phyloP scores from a whole-genome alignment of 2,888 invertebrate species.

The Polylopha cassiicola region DNA sequence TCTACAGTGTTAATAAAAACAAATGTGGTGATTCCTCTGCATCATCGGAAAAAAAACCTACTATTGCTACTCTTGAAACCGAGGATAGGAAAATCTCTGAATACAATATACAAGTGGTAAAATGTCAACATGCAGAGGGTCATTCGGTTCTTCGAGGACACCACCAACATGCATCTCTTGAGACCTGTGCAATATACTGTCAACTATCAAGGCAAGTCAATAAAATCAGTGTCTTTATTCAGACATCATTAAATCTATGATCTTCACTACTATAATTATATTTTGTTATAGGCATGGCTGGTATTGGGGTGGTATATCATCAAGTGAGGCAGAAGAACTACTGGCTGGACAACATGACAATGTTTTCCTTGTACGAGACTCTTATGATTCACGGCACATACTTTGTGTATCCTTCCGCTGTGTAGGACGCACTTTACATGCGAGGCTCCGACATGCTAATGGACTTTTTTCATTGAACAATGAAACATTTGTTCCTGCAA shows the following conservation, averaged over 20 bases:
- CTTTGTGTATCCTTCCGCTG: constrained; percentile 84
- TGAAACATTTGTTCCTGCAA: constrained; percentile 74
- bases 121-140: constrained; percentile 65
- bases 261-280: not conserved
- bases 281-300: constrained; percentile 71
- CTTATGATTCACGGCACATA: constrained; percentile 82
- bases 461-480: constrained; percentile 80
- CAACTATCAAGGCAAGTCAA: constrained; percentile 64
- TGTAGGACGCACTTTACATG: constrained; percentile 82
- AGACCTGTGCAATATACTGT: constrained; percentile 70
- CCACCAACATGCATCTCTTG: constrained; percentile 62
- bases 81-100: constrained; percentile 50
- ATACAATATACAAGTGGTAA: constrained; percentile 47
- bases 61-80: constrained; percentile 32
- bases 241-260: not conserved
- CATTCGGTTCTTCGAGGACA: constrained; percentile 67
- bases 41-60: constrained; percentile 46
- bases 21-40: constrained; percentile 44
- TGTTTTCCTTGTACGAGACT: constrained; percentile 85
- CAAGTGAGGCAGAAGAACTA: constrained; percentile 83
- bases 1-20: constrained; percentile 49
- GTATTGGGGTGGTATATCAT: constrained; percentile 88
- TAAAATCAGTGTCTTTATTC: not conserved
- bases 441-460: constrained; percentile 83
- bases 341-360: constrained; percentile 83